Conservation (phyloP, 1,140 invertebrate species). For the Gerris buenoi region DNA sequence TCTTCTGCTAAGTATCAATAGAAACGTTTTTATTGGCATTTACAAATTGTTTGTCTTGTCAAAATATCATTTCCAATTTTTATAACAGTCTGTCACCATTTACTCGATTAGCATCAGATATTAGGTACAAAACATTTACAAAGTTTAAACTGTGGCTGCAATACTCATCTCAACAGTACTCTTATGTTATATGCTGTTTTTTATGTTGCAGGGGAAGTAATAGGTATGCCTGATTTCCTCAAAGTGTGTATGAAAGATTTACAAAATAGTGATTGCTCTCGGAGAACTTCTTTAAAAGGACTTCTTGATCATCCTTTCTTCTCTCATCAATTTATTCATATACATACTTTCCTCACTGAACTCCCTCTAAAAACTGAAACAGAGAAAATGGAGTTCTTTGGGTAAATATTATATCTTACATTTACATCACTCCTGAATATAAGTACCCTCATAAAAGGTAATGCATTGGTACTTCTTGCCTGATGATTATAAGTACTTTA, state of each 20-base stretch:
- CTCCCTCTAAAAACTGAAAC: slow-evolving; percentile 56
- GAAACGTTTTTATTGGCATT: no score
- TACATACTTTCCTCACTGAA: slow-evolving; percentile 64
- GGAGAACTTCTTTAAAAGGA: slow-evolving; percentile 42
- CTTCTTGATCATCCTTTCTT: slow-evolving; percentile 58
- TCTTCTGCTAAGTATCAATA: no score
- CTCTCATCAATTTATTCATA: slow-evolving; percentile 64
- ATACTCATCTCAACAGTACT: no score
- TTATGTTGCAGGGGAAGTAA: slow-evolving; percentile 47
- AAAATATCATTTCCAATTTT: no score
- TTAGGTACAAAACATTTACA: no score
- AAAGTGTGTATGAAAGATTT: slow-evolving; percentile 46
- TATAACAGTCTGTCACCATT: no score
- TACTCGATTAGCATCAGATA: no score
- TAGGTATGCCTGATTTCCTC: slow-evolving; percentile 46
- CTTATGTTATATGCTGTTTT: no score
- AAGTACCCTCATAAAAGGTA: neutral
- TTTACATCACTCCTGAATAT: neutral
- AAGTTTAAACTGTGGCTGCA: no score
- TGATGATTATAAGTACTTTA: no score
- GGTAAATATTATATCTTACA: slow-evolving; percentile 28
- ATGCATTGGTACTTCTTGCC: no score
- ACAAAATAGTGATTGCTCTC: slow-evolving; percentile 39
- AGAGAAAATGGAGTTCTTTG: slow-evolving; percentile 64
- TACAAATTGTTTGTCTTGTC: no score